Conservation (phyloP, 2,888 invertebrate species). For the Leucophenga maculata region DNA sequence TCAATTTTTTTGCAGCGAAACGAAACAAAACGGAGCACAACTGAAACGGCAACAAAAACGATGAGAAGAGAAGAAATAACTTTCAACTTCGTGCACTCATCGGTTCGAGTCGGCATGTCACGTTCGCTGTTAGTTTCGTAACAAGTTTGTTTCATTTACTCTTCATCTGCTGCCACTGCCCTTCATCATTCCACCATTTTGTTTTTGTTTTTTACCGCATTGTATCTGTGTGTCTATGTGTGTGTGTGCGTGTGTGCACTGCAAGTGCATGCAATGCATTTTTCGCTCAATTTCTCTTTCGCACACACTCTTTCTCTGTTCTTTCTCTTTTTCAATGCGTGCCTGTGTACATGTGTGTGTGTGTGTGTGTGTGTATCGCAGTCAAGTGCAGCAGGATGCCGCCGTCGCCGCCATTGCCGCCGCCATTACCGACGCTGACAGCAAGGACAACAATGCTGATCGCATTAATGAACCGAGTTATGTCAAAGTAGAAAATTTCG, state of each 20-base stretch:
- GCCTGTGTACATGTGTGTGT: not conserved
- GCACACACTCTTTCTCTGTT: not conserved
- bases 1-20: too few species aligned
- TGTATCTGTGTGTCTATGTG: not conserved
- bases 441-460: conserved; percentile 10
- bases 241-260: not conserved
- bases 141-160: not conserved
- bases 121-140: too few species aligned
- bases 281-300: not conserved
- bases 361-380: conserved; percentile 13
- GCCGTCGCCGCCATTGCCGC: conserved; percentile 15
- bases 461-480: not conserved
- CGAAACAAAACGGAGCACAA: too few species aligned
- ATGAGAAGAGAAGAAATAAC: not conserved
- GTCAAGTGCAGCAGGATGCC: conserved; percentile 54
- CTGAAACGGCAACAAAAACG: not conserved
- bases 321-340: not conserved
- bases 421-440: conserved; percentile 22
- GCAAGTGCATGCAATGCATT: not conserved
- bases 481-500: not conserved
- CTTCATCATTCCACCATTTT: too few species aligned
- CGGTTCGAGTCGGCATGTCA: too few species aligned
- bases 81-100: not conserved
- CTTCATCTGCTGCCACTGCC: too few species aligned
- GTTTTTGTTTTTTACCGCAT: too few species aligned